Conservation (phyloP, 2,888 invertebrate genomes). For the Hipparchia semele region DNA sequence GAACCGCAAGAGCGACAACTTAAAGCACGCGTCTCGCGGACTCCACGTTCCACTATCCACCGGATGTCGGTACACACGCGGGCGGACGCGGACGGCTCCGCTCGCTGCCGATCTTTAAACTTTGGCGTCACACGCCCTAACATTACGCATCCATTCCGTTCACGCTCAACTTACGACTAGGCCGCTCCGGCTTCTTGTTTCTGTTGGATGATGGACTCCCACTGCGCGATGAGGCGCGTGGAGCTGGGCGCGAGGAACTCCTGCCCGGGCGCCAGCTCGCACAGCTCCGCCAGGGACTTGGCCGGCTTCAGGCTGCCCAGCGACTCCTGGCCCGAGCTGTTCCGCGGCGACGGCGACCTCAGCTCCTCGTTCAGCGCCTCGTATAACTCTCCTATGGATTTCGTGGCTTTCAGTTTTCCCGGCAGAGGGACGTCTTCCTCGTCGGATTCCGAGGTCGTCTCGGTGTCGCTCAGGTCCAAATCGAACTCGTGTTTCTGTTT, state of each 20-base stretch:
- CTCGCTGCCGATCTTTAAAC: conserved; percentile 38
- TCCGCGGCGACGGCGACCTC: conserved; percentile 74
- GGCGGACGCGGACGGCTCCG: conserved; percentile 32
- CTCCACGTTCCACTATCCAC: not conserved
- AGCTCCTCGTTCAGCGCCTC: conserved; percentile 80
- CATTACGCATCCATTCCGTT: conserved; percentile 31
- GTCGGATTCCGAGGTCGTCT: conserved; percentile 81
- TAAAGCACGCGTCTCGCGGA: not conserved
- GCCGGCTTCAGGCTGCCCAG: conserved; percentile 84
- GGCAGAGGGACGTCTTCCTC: conserved; percentile 84
- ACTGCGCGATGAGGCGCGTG: conserved; percentile 88
- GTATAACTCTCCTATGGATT: conserved; percentile 87
- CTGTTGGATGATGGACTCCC: conserved; percentile 90
- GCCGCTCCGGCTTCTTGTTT: conserved; percentile 82
- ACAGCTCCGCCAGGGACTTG: conserved; percentile 86
- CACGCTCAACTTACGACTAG: conserved; percentile 47
- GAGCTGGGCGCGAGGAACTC: conserved; percentile 86
- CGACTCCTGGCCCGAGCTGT: conserved; percentile 73
- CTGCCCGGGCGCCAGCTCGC: conserved; percentile 85
- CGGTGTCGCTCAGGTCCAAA: conserved; percentile 84
- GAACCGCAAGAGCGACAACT: conserved; percentile 30
- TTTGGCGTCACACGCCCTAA: conserved; percentile 40
- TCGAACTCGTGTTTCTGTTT: conserved; percentile 83
- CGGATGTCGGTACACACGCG: not conserved
- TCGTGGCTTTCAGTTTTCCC: conserved; percentile 85